Percentiles rank a stretch among this genome's conserved stretches.
phyloP scores from a whole-genome alignment of 2,888 invertebrate species.

The Lacanobia oleracea region DNA sequence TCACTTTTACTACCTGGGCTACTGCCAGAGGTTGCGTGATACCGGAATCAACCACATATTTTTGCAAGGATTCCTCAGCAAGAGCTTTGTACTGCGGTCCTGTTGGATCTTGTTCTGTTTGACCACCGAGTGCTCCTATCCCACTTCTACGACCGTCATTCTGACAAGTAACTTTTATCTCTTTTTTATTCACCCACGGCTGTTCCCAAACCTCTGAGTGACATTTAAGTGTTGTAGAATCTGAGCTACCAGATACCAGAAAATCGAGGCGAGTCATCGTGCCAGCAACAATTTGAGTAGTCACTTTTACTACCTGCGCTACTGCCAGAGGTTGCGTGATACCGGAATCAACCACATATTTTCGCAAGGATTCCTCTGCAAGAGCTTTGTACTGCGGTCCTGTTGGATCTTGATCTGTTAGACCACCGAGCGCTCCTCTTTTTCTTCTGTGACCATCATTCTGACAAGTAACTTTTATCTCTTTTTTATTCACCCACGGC shows the following conservation, averaged over 20 bases:
- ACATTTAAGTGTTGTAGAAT: slow-evolving; percentile 37
- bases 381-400: slow-evolving; percentile 9
- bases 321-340: slow-evolving; percentile 45
- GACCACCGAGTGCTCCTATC: slow-evolving; percentile 50
- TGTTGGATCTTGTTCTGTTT: slow-evolving; percentile 49
- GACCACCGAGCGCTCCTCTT: not conserved
- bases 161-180: slow-evolving; percentile 62
- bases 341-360: slow-evolving; percentile 22
- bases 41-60: slow-evolving; percentile 46
- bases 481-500: slow-evolving; percentile 53
- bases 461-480: slow-evolving; percentile 58
- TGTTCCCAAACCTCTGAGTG: slow-evolving; percentile 60
- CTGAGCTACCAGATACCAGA: slow-evolving; percentile 22
- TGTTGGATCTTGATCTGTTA: not conserved
- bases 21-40: slow-evolving; percentile 45
- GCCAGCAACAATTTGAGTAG: slow-evolving; percentile 69
- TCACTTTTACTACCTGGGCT: slow-evolving; percentile 57
- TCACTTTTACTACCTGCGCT: slow-evolving; percentile 56
- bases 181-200: slow-evolving; percentile 55
- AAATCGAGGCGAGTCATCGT: slow-evolving; percentile 59
- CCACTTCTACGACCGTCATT: slow-evolving; percentile 39
- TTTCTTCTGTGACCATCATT: not conserved
- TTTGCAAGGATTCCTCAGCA: slow-evolving; percentile 67
- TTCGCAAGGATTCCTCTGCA: slow-evolving; percentile 40
- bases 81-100: slow-evolving; percentile 61